Base-by-base conservation (phyloP, 2,888 invertebrate species). In the Andrena haemorrhoa region DNA sequence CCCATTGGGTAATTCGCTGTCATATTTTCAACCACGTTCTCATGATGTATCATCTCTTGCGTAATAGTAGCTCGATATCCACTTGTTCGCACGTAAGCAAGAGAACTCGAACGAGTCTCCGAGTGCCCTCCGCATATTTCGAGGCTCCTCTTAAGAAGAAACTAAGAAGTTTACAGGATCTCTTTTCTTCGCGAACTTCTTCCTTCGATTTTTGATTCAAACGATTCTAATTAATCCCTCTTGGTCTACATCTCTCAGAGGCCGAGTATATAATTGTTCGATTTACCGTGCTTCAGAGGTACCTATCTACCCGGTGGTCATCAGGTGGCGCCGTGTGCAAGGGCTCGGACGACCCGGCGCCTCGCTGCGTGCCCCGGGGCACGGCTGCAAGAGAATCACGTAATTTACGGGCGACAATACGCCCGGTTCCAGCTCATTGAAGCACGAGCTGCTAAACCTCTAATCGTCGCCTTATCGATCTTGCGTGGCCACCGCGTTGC, bases 391-490 rank as follows among this genome's bases (percentile, higher is more conserved):
- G 86, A 77, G 85, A 88, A 86, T 87, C 80, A 63, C 73, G 85
- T 88, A 85, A 88, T 87, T 88, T 86, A 88, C 86, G 61, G 80
- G 80, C 83, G 86, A 87, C 87, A 87, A 86, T 86, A 66, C 75
- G 70, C 72, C 65, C 75, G 63, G 89, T 89, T 89, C 88, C 88
- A 86, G 84, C 81, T 89, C 89, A 86, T 86, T 85, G 89, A 84
- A 86, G 84, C 85, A 71, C 70, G 74, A 78, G 74, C 71, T 56
- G 82, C 61, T 74, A 71, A 81, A 81, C 83, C 75, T 76, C 79
- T 87, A 85, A 86, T 86, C 83, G 84, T 29, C 72, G 51, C 56
- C 73, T 88, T 88, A 89, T 89, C 87, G 84, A 82, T 86, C 86
- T 56, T 49, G n/a, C 49, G 35, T 69, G 12, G 29, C 66, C 66